Evolutionary conservation across 23 tunicate species (phyloP).

Genomic region (Oikopleura dioica): DNA sequence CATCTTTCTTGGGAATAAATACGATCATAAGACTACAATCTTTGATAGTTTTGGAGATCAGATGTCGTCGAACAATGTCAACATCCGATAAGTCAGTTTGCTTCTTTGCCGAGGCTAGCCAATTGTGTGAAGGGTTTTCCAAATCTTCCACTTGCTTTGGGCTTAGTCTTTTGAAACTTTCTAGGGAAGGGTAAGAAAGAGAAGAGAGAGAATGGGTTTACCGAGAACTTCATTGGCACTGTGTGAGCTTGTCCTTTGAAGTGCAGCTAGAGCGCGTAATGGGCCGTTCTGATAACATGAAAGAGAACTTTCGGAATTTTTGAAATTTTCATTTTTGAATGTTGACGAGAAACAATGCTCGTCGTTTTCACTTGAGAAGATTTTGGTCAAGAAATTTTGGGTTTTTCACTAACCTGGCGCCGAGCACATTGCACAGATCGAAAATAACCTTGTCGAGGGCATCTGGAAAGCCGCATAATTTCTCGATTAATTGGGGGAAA

Average conservation of each 20-base stretch:
- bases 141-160: neutral
- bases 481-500: neutral
- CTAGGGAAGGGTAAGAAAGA: too few species aligned
- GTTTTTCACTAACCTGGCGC: neutral
- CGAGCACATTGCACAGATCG: neutral
- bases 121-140: neutral
- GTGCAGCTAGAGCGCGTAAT: too few species aligned
- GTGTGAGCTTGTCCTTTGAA: too few species aligned
- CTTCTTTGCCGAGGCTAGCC: neutral
- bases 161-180: neutral
- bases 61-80: constrained; percentile 1
- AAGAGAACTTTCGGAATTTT: too few species aligned
- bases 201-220: too few species aligned
- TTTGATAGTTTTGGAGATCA: neutral
- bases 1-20: neutral
- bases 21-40: neutral
- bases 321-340: too few species aligned
- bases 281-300: too few species aligned
- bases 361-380: too few species aligned
- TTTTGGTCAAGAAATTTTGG: neutral
- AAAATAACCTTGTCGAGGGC: neutral
- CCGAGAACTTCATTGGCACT: too few species aligned
- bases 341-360: too few species aligned
- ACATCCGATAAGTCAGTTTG: neutral
- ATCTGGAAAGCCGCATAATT: neutral